These are phyloP conservation scores for Alcedo atthis DNA, from an alignment of 2,797 vertebrate genomes.

Conservation along the genomic window DNA sequence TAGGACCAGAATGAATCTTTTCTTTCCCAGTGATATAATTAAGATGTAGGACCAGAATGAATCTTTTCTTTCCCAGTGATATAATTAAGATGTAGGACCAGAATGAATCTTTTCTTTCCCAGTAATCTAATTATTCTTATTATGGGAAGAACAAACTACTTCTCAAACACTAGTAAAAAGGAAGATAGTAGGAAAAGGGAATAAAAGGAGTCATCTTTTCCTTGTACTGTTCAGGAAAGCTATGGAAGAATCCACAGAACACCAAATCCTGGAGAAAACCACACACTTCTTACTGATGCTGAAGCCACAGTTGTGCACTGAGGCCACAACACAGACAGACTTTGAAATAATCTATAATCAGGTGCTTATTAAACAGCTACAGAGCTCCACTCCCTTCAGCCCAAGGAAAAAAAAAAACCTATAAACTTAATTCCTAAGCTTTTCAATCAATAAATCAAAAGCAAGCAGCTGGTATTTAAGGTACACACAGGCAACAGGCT, in stretches of 20 bases:
- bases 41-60: no score
- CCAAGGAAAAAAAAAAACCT: neutral
- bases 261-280: neutral
- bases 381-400: neutral
- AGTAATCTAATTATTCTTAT: neutral
- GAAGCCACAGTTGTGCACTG: neutral
- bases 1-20: no score
- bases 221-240: neutral
- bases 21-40: no score
- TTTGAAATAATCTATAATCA: neutral
- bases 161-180: neutral
- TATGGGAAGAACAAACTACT: neutral
- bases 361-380: neutral
- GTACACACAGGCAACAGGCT: neutral
- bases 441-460: neutral
- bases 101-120: neutral
- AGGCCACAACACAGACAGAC: neutral
- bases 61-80: no score
- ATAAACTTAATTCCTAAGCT: neutral
- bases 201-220: neutral
- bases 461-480: neutral
- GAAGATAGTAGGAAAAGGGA: neutral
- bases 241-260: neutral
- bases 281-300: neutral
- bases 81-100: accelerated